Base-by-base conservation (phyloP, 2,888 invertebrate genomes). In the Drosophila colorata region DNA sequence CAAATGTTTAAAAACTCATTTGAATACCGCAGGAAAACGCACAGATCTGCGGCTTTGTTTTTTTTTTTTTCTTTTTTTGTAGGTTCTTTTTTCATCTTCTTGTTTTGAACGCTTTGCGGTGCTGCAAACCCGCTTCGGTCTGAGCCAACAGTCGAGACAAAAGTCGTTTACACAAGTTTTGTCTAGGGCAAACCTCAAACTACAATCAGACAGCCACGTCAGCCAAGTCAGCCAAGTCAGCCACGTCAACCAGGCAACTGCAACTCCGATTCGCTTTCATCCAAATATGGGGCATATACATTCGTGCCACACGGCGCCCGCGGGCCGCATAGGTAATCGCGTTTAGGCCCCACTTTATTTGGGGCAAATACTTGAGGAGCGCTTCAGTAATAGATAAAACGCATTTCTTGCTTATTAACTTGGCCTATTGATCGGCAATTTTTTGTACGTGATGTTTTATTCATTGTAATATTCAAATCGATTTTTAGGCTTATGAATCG, bases 1-100 rank as follows among this genome's bases (percentile, higher is more conserved):
- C 79, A 81, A 79, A 81, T 80, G 79, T 78, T 80, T 80, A 81
- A 81, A 80, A 80, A 80, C 80, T 80, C 82, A 81, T 80, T 80
- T 81, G 75, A 80, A 80, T 80, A 61, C 79, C 81, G 58, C 66
- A 53, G 69, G 68, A 63, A 70, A 78, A 65, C 58, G 65, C 72
- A 63, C 60, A 80, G 69, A 61, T 49, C 37, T 69, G 77, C 55
- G 77, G 73, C 65, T 48, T 49, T 47, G 59, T 40, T 48, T 55
- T 52, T 28, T 38, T 41, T 46, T n/a, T 37, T 55, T 18, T 43
- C 11, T 11, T 11, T 31, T 31, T 11, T 4, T 11, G 9, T 31
- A 0, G 25, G 7, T 28, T 28, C 37, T 20, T n/a, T 16, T 23
- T 33, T 13, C 38, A 7, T 33, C 33, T 33, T 33, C 33, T 33